Base-by-base conservation (phyloP, 2,113 vertebrate genomes). In the Falcunculus frontatus region DNA sequence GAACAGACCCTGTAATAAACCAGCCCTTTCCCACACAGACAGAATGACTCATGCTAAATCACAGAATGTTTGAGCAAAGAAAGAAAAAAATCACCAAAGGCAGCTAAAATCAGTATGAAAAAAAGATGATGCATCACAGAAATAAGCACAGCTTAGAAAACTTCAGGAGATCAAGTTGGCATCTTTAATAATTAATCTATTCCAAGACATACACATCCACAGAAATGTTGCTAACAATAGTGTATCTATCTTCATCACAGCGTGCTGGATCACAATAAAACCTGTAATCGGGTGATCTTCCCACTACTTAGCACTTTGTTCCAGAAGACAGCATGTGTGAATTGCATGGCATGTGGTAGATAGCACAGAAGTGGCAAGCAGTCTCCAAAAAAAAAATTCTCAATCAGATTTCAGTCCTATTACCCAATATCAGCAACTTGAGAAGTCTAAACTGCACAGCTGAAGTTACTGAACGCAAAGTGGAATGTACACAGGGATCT, bases 1-100 rank as follows among this genome's bases (percentile, higher is more conserved):
- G 65, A 96, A 89, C 14, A 27, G 93, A 84, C 89, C 93, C 44
- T 84, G 62, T 74, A 87, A 88, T 67, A 92, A 89, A 91, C 60
- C 87, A 96, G 49, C 49, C 68, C 89, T 94, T 91, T 93, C 95
- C 93, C 87, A 96, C 85, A 90, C 91, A 96, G 93, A 93, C 92
- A 95, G 60, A 97, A 87, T 95, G 93, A 93, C 91, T 96, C 94
- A 97, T 96, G 91, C 80, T 94, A 92, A 81, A 95, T 91, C 88
- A 96, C 84, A 91, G 84, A 96, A 94, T 44, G 59, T 55, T 93
- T 81, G 65, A 95, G 92, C 78, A 96, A 95, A 96, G 91, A 84
- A 88, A 93, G 68, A 64, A 59, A 82, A 90, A 50, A 15, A 7
- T 56, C 69, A 83, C 86, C 73, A 74, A 87, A 87, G 49, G 62